These are phyloP conservation scores for Nasonia vitripennis DNA, from an alignment of 1,140 invertebrate species.

Conservation along the genomic window DNA sequence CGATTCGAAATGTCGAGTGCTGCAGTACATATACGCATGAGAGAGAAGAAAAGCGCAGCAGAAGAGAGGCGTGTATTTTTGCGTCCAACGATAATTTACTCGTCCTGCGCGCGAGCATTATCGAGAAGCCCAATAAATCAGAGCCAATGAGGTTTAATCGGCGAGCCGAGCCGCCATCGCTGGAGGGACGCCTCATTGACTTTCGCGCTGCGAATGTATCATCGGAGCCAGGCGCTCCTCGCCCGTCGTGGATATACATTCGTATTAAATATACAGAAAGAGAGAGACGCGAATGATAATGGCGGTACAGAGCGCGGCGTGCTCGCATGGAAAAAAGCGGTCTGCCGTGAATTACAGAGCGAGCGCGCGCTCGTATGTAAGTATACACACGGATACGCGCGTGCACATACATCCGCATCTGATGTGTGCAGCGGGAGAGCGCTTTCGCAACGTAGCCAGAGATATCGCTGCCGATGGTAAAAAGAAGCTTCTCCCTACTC, in stretches of 20 bases:
- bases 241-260: not conserved
- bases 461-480: slow-evolving; percentile 11
- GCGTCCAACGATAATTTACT: not conserved
- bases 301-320: not conserved
- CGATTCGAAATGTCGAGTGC: not conserved
- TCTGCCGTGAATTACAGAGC: slow-evolving; percentile 55
- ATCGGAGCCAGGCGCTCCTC: not conserved
- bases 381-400: not conserved
- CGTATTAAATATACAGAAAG: not conserved
- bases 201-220: slow-evolving; percentile 13
- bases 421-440: not conserved
- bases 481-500: slow-evolving; percentile 29
- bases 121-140: not conserved
- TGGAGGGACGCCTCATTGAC: slow-evolving; percentile 3
- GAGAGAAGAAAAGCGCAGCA: not conserved
- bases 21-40: not conserved
- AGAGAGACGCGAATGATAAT: not conserved
- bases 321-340: slow-evolving; percentile 41
- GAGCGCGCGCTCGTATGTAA: not conserved
- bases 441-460: slow-evolving; percentile 28
- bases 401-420: too few relatives aligned
- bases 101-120: too few relatives aligned
- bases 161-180: too few relatives aligned
- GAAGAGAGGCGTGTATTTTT: not conserved
- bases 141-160: slow-evolving; percentile 23